Evolutionary conservation across 2,888 invertebrate species (phyloP).

Genomic region (Muschampia plurimacula): DNA sequence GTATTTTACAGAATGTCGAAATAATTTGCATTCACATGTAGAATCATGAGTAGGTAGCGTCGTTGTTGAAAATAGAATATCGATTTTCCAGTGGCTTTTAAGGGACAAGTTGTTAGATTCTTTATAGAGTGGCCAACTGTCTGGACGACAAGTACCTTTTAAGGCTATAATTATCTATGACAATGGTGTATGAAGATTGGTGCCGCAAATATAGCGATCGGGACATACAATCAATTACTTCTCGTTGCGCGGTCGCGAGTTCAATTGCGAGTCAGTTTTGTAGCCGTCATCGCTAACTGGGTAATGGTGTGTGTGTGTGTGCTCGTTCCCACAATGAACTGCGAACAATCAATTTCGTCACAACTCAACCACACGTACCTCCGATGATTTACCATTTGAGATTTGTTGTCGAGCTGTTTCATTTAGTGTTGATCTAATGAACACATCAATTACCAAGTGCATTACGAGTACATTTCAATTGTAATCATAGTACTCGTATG

Average conservation of each 20-base stretch:
- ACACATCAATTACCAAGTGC: neutral
- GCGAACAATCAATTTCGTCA: constrained; percentile 37
- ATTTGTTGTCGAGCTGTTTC: constrained; percentile 20
- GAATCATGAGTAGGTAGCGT: neutral
- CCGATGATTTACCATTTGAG: constrained; percentile 30
- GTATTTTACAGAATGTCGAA: neutral
- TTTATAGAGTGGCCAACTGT: constrained; percentile 27
- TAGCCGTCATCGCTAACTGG: constrained; percentile 56
- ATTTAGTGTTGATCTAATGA: constrained; percentile 11
- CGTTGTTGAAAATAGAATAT: constrained; percentile 37
- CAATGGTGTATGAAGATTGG: constrained; percentile 59
- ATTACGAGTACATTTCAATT: constrained; percentile 15
- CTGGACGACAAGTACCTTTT: neutral
- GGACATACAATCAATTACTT: constrained; percentile 74
- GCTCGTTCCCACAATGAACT: constrained; percentile 34
- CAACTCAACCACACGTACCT: constrained; percentile 22
- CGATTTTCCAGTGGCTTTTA: constrained; percentile 35
- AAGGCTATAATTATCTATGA: constrained; percentile 37
- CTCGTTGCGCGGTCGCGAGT: constrained; percentile 73
- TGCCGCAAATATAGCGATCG: constrained; percentile 59
- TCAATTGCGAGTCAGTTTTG: constrained; percentile 76
- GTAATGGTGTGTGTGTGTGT: constrained; percentile 50
- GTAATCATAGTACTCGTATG: neutral
- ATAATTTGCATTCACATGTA: constrained; percentile 15
- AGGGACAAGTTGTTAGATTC: constrained; percentile 20